Percentiles rank a stretch among this genome's conserved stretches.
These are phyloP conservation scores for Subanguina moxae DNA, from an alignment of 1,140 invertebrate species.

Conservation along the genomic window DNA sequence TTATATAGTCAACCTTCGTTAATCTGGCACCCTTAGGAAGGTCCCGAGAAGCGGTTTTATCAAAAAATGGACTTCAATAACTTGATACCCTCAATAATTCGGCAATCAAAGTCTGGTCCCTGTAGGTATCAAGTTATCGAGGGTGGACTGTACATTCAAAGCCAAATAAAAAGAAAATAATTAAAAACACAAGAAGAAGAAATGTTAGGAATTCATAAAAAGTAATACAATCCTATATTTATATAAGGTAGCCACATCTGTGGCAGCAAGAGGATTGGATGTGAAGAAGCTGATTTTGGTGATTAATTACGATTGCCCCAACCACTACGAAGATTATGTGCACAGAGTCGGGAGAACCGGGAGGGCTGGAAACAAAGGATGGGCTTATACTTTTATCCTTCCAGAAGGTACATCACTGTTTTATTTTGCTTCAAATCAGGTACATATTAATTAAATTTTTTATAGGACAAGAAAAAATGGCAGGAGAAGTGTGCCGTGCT, in stretches of 20 bases:
- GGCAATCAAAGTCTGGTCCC: too few species aligned
- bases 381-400: slow-evolving; percentile 91
- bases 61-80: too few species aligned
- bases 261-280: slow-evolving; percentile 91
- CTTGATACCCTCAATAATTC: too few species aligned
- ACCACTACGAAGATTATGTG: slow-evolving; percentile 99
- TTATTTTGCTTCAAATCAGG: slow-evolving; percentile 56
- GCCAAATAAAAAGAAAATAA: too few species aligned
- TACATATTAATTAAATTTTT: not conserved
- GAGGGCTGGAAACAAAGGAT: slow-evolving; percentile 91
- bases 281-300: slow-evolving; percentile 96
- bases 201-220: too few species aligned
- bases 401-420: slow-evolving; percentile 85
- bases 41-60: too few species aligned
- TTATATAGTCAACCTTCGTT: too few species aligned
- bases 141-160: too few species aligned
- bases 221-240: slow-evolving; percentile 10
- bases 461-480: slow-evolving; percentile 62
- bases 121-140: too few species aligned
- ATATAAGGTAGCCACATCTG: slow-evolving; percentile 80
- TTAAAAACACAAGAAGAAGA: too few species aligned
- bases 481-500: slow-evolving; percentile 55
- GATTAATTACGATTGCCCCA: slow-evolving; percentile 98
- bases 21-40: too few species aligned
- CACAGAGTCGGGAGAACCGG: slow-evolving; percentile 83